Conservation (phyloP, 2,113 vertebrate genomes). For the Peromyscus polionotus region DNA sequence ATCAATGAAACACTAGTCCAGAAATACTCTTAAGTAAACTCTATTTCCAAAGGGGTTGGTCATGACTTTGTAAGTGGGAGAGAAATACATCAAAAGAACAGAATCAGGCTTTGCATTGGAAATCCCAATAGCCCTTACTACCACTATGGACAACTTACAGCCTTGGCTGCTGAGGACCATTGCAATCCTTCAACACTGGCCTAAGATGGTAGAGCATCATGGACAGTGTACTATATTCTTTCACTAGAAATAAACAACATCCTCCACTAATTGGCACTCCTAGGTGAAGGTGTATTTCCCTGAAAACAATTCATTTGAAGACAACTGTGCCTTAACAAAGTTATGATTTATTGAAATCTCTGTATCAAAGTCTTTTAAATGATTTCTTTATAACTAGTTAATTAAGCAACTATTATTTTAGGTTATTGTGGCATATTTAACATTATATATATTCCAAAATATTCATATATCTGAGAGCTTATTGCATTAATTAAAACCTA, state of each 20-base stretch:
- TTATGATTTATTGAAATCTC: not conserved
- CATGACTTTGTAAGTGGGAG: not conserved
- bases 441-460: not conserved
- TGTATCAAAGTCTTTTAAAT: not conserved
- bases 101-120: not conserved
- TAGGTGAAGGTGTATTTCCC: not conserved
- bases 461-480: not conserved
- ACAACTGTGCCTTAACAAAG: not conserved
- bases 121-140: not conserved
- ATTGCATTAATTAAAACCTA: not conserved
- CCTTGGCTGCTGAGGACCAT: not conserved
- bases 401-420: not conserved
- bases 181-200: not conserved
- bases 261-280: not conserved
- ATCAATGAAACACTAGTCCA: not conserved
- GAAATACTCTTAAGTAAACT: not conserved
- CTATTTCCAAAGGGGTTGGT: not conserved
- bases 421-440: not conserved
- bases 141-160: not conserved
- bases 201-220: not conserved
- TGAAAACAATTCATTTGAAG: not conserved
- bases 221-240: not conserved
- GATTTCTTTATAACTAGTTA: not conserved
- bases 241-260: not conserved
- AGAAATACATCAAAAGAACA: not conserved